Evolutionary conservation across 2,797 vertebrate species (phyloP).

Genomic region (Craterocephalus amniculus): DNA sequence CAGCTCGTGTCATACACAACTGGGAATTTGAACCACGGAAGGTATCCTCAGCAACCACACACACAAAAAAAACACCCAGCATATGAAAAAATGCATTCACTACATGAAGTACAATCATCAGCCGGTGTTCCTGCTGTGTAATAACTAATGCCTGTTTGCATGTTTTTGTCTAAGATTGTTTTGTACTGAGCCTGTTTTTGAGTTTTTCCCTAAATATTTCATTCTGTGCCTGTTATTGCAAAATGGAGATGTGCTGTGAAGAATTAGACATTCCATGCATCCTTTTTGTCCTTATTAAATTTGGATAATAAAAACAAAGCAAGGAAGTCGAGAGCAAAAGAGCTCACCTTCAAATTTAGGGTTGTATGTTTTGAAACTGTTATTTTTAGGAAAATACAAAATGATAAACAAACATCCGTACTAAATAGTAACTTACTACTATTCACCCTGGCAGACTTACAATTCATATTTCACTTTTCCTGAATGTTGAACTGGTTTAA

Average conservation of each 20-base stretch:
- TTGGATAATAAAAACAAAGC: background rate
- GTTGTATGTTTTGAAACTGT: background rate
- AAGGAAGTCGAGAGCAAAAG: background rate
- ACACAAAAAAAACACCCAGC: background rate
- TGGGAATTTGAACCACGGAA: conserved; percentile 96
- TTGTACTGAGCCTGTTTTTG: background rate
- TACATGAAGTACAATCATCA: background rate
- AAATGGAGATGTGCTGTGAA: too few relatives aligned
- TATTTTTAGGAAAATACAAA: background rate
- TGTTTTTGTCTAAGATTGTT: background rate
- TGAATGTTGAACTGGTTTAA: background rate
- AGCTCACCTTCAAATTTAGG: background rate
- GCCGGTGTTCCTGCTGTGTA: background rate
- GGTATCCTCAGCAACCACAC: conserved; percentile 72
- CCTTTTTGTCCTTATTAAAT: background rate
- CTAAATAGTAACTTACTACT: background rate
- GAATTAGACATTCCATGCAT: background rate
- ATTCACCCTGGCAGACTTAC: background rate
- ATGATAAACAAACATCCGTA: background rate
- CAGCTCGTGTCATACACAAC: conserved; percentile 95
- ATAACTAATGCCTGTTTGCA: too few relatives aligned
- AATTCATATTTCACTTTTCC: background rate
- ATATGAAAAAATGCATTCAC: background rate
- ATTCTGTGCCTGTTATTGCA: background rate
- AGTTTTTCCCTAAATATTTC: background rate